Conservation (phyloP, 2,797 vertebrate genomes). For the Microctenopoma steveboyesi region DNA sequence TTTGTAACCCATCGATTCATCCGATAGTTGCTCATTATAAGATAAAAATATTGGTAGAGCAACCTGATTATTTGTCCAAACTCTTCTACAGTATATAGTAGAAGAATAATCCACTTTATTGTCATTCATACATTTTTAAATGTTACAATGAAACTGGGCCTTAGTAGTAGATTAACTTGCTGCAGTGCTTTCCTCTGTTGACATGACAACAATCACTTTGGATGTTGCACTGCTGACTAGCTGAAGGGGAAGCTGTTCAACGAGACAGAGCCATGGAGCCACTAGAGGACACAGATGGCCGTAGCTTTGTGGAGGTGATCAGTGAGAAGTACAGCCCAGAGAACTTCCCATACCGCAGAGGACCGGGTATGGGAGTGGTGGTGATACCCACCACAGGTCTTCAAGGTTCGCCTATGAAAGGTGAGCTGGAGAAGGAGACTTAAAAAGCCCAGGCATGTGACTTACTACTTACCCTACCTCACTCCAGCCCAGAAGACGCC, state of each 20-base stretch:
- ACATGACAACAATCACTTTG: no score
- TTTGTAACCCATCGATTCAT: no score
- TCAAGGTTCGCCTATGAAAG: conserved; percentile 97
- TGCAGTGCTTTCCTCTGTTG: no score
- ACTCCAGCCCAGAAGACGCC: not conserved
- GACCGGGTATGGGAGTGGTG: conserved; percentile 93
- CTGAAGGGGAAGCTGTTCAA: conserved; percentile 34
- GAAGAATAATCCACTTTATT: no score
- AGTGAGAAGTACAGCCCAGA: conserved; percentile 99
- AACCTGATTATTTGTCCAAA: no score
- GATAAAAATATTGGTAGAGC: no score
- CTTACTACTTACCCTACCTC: not conserved
- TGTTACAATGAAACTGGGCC: no score
- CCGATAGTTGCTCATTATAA: no score
- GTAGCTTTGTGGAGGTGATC: conserved; percentile 96
- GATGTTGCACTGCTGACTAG: conserved; percentile 21
- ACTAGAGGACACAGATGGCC: conserved; percentile 83
- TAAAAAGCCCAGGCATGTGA: not conserved
- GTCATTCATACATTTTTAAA: no score
- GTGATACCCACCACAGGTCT: conserved; percentile 85
- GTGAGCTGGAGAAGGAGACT: conserved; percentile 71
- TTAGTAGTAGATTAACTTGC: no score
- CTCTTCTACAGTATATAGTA: no score
- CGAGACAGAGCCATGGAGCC: conserved; percentile 86
- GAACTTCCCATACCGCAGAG: conserved; percentile 95